Percentiles rank a stretch among this genome's conserved stretches.
Conservation (phyloP, 2,113 vertebrate species). For the Mus spicilegus region DNA sequence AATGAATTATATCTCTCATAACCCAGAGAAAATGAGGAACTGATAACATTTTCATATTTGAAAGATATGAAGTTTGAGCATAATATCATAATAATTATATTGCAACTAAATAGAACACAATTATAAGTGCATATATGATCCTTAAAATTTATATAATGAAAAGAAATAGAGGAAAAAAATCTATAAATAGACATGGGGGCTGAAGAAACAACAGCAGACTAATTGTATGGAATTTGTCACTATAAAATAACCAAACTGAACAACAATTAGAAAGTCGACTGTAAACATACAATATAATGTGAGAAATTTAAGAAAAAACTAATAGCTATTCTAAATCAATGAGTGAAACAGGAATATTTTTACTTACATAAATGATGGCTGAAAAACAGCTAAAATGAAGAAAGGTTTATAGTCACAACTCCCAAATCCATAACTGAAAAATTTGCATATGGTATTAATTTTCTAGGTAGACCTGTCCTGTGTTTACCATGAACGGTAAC, state of each 20-base stretch:
- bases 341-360: background rate
- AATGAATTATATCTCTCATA: background rate
- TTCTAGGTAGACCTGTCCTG: accelerated
- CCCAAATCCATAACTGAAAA: background rate
- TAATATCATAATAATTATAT: background rate
- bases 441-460: background rate
- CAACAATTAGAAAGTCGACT: background rate
- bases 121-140: background rate
- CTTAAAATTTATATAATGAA: background rate
- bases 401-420: background rate
- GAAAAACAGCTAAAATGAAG: background rate
- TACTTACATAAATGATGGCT: background rate
- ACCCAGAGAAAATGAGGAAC: background rate
- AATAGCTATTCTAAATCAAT: background rate
- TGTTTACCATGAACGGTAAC: background rate
- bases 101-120: background rate
- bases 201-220: background rate
- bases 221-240: background rate
- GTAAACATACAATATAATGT: background rate
- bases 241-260: background rate
- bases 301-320: background rate
- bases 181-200: background rate
- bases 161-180: background rate
- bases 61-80: background rate
- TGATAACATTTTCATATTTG: accelerated